Evolutionary conservation across 92 coral and sea anemone species (phyloP), one percentile per base, ranked within the genome.

Genomic region (Muricea muricata): DNA sequence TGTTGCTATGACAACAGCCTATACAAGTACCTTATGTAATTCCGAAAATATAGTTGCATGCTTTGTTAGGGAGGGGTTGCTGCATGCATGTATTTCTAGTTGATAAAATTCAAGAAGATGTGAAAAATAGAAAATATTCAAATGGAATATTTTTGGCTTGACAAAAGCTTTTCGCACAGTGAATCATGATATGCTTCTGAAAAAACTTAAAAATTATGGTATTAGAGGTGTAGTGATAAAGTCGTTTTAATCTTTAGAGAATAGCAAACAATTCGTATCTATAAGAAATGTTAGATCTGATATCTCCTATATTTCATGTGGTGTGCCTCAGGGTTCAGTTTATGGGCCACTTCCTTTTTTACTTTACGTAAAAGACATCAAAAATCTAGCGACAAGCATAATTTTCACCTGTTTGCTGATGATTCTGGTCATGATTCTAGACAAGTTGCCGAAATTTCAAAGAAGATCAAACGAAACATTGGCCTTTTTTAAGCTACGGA

Each of bases 391-490:
- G 29, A n/a, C 24, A 54, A 14, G 7, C 61, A 14, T 15, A 25
- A 54, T 54, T 54, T 54, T 7, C 61, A 54, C 61, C 25, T 54
- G 4, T 54, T 54, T 15, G 61, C 61, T 14, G 61, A 54, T 7
- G 61, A 47, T 47, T 14, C 55, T 25, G 76, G 39, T 25, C n/a
- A n/a, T n/a, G n/a, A n/a, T n/a, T n/a, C n/a, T n/a, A n/a, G n/a
- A 7, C 88, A 75, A 13, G 33, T 85, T 11, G 31, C 68, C 20
- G 17, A 77, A 39, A 15, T 85, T 28, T 15, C 84, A 7, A 85
- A 85, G 26, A 85, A 85, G 42, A 4, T 76, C 8, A 85, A 77
- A 56, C 83, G 84, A 9, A 65, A 67, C 61, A 78, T 78, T 42
- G 79, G 84, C 21, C 30, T 13, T 37, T 24, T 85, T 78, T 39